A percentile compares a stretch with the other conserved stretches of the same genome.
These are phyloP conservation scores for Sclerurus mexicanus DNA, from an alignment of 2,113 vertebrate species.

Conservation along the genomic window DNA sequence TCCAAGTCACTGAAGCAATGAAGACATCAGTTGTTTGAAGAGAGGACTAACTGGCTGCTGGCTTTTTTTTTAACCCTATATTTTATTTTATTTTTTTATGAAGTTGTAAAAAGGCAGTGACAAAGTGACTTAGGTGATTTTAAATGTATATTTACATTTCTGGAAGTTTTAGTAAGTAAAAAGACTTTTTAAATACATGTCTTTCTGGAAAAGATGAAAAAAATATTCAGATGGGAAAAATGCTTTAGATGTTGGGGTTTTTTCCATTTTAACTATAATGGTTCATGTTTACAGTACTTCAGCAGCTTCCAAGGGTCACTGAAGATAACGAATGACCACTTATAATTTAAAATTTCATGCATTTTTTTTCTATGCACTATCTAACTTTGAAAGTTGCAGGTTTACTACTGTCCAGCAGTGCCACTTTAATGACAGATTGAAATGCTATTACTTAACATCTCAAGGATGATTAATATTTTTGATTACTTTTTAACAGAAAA, in stretches of 20 bases:
- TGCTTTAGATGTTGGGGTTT: neutral
- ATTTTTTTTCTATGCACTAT: neutral
- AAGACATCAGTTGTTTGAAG: neutral
- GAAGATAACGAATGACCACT: neutral
- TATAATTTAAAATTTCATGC: neutral
- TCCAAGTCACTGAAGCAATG: constrained; percentile 37
- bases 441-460: neutral
- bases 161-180: neutral
- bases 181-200: neutral
- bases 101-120: neutral
- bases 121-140: neutral
- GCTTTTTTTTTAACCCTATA: neutral
- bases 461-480: neutral
- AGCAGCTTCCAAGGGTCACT: neutral
- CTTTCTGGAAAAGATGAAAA: neutral
- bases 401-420: neutral
- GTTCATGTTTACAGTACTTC: neutral
- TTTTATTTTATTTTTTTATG: neutral
- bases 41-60: neutral
- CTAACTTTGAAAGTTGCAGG: neutral
- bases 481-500: neutral
- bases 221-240: neutral
- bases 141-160: neutral
- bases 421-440: neutral
- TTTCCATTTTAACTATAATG: neutral